Conservation (phyloP, 2,888 invertebrate species). For the Sturmia bella region DNA sequence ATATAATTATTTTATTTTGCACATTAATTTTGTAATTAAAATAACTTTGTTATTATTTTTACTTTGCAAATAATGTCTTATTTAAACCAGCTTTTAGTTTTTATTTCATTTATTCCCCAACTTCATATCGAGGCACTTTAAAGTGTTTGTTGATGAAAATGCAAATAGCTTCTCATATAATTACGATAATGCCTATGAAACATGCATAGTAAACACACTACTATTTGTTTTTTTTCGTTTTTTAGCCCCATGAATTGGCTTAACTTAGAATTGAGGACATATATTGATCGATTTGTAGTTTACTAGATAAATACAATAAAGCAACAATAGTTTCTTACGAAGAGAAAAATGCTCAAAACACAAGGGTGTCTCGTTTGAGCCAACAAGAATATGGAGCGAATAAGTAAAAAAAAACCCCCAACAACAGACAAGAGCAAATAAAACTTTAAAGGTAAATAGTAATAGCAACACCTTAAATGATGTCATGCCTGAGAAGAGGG, state of each 20-base stretch:
- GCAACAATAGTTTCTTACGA: slow-evolving; percentile 13
- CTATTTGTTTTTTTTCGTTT: background rate
- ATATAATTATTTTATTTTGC: too few species aligned
- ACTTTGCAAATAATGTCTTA: too few species aligned
- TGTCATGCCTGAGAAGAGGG: slow-evolving; percentile 54
- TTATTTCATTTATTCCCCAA: too few species aligned
- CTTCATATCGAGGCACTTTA: too few species aligned
- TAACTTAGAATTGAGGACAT: slow-evolving; percentile 63
- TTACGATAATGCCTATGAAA: too few species aligned
- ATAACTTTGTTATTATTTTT: too few species aligned
- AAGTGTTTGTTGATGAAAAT: too few species aligned
- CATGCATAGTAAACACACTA: too few species aligned
- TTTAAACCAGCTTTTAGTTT: too few species aligned
- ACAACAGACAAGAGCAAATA: slow-evolving; percentile 21
- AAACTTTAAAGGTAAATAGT: slow-evolving; percentile 4
- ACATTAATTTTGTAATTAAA: too few species aligned
- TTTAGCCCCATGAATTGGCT: background rate
- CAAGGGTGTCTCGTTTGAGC: slow-evolving; percentile 34
- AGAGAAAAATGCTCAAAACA: slow-evolving; percentile 35
- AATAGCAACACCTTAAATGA: slow-evolving; percentile 55
- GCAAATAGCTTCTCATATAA: too few species aligned
- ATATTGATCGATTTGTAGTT: slow-evolving; percentile 60
- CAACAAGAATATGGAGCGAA: slow-evolving; percentile 40
- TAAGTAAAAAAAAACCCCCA: slow-evolving; percentile 10
- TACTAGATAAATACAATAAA: slow-evolving; percentile 40